These are phyloP conservation scores for Galaxias olidus DNA, from an alignment of 2,797 vertebrate genomes.

Conservation along the genomic window DNA sequence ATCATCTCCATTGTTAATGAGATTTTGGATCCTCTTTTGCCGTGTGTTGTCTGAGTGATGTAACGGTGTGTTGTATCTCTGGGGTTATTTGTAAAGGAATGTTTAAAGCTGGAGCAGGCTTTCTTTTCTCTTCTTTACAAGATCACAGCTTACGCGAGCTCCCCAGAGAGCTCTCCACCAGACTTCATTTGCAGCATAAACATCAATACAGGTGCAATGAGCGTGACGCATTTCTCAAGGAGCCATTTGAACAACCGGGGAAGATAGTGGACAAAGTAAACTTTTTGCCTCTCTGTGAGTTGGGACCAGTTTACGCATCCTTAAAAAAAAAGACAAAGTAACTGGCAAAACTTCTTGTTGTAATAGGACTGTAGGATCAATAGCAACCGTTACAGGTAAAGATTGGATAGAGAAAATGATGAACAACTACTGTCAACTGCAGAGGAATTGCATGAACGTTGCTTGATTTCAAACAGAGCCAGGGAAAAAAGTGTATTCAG, in stretches of 20 bases:
- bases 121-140: conserved; percentile 18
- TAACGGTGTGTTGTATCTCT: neutral
- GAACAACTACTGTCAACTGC: conserved; percentile 45
- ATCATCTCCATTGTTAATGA: too few relatives aligned
- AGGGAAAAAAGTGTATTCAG: neutral
- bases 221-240: conserved; percentile 29
- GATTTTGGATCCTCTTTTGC: too few relatives aligned
- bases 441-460: conserved; percentile 17
- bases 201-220: conserved; percentile 34
- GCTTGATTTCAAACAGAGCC: too few relatives aligned
- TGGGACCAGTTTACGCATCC: conserved; percentile 44
- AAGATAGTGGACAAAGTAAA: conserved; percentile 42
- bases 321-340: conserved; percentile 37
- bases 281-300: conserved; percentile 27
- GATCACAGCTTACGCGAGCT: conserved; percentile 23
- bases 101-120: conserved; percentile 8
- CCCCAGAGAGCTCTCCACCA: conserved; percentile 14
- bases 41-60: too few relatives aligned
- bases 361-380: conserved; percentile 60
- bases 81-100: conserved; percentile 23
- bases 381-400: conserved; percentile 38
- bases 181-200: conserved; percentile 37
- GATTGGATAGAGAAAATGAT: conserved; percentile 47
- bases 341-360: conserved; percentile 34
- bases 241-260: conserved; percentile 26